Conservation (phyloP, 1,140 invertebrate genomes). For the Drosophila watanabei region DNA sequence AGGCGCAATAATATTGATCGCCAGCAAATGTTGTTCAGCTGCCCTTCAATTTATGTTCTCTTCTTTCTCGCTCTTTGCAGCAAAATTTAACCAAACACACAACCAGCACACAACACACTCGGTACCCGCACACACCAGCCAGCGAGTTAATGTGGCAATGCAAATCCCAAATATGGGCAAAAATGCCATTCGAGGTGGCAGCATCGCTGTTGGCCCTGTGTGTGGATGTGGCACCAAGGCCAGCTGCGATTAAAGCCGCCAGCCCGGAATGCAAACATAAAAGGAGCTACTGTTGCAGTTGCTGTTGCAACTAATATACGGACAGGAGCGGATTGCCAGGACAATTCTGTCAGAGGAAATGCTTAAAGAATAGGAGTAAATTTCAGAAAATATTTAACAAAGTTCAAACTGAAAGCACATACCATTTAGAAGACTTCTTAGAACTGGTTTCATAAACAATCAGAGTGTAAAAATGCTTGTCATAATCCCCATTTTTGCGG, state of each 20-base stretch:
- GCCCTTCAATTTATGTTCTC: slow-evolving; percentile 49
- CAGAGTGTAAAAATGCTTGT: not conserved
- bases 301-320: slow-evolving; percentile 29
- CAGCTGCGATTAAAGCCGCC: slow-evolving; percentile 61
- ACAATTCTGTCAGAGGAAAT: not conserved
- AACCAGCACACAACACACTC: not conserved
- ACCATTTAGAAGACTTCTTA: not conserved
- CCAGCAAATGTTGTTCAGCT: slow-evolving; percentile 38
- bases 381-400: too few species aligned
- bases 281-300: slow-evolving; percentile 12
- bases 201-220: not conserved
- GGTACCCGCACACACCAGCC: not conserved
- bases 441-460: not conserved
- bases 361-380: too few species aligned
- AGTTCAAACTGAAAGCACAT: too few species aligned
- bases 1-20: slow-evolving; percentile 64
- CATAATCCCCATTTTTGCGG: not conserved
- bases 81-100: slow-evolving; percentile 34
- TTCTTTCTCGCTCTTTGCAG: slow-evolving; percentile 19
- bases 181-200: slow-evolving; percentile 54
- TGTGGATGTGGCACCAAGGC: slow-evolving; percentile 33
- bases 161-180: slow-evolving; percentile 60
- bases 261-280: slow-evolving; percentile 64
- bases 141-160: slow-evolving; percentile 30
- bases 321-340: slow-evolving; percentile 10